phyloP scores from a whole-genome alignment of 2,113 vertebrate genomes.

The Scomber colias region DNA sequence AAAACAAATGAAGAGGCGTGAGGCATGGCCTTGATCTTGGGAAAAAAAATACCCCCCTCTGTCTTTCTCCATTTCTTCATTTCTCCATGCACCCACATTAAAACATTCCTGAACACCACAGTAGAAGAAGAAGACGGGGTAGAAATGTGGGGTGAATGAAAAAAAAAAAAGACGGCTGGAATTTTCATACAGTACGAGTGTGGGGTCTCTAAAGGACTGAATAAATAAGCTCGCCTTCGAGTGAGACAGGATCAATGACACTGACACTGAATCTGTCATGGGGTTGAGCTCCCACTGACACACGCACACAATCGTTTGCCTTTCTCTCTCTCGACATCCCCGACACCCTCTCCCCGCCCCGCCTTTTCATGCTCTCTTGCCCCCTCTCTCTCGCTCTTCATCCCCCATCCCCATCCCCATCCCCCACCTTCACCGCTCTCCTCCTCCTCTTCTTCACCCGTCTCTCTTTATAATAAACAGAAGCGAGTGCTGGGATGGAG shows the following conservation, averaged over 20 bases:
- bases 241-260: constrained; percentile 64
- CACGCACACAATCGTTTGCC: constrained; percentile 44
- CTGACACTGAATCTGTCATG: constrained; percentile 53
- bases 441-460: constrained; percentile 14
- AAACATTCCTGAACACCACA: constrained; percentile 25
- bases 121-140: neutral
- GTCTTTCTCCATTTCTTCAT: neutral
- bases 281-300: constrained; percentile 55
- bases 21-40: constrained; percentile 42
- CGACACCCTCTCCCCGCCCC: constrained; percentile 23
- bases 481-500: neutral
- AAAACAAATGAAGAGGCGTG: constrained; percentile 13
- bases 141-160: constrained; percentile 29
- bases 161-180: neutral
- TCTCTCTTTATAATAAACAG: constrained; percentile 38
- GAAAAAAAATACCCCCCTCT: constrained; percentile 24
- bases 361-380: constrained; percentile 58
- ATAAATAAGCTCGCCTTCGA: constrained; percentile 58
- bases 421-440: constrained; percentile 23
- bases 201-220: constrained; percentile 56
- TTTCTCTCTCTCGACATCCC: constrained; percentile 46
- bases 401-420: constrained; percentile 42
- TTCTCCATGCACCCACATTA: constrained; percentile 27
- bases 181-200: constrained; percentile 26
- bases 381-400: constrained; percentile 39